Conservation (phyloP, 2,888 invertebrate genomes). For the Quadroppia sp. region DNA sequence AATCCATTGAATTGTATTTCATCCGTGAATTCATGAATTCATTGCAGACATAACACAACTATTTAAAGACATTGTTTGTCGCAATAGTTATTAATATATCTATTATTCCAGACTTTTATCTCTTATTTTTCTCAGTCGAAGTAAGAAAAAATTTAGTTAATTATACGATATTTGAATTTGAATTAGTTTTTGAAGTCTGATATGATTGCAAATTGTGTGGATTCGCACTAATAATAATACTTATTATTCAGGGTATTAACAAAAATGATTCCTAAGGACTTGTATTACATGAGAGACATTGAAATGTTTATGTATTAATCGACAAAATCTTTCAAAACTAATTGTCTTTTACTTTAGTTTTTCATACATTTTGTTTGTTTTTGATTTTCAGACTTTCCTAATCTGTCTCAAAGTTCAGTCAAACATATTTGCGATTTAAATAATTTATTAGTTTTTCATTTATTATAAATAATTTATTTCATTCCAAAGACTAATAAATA, state of each 20-base stretch:
- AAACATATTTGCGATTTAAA: neutral
- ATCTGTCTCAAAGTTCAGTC: neutral
- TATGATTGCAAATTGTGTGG: neutral
- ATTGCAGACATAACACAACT: slow-evolving; percentile 9
- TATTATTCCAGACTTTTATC: neutral
- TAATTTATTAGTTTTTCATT: too few relatives aligned
- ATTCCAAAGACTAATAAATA: too few relatives aligned
- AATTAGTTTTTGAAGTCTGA: neutral
- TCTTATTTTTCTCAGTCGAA: neutral
- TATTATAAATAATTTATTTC: too few relatives aligned
- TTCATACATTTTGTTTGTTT: neutral
- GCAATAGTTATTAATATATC: neutral
- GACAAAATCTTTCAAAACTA: neutral
- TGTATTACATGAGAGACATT: neutral
- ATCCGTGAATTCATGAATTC: slow-evolving; percentile 12
- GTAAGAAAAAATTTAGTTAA: neutral
- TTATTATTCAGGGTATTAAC: neutral
- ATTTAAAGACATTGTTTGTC: neutral
- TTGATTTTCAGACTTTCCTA: too few relatives aligned
- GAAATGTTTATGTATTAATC: neutral
- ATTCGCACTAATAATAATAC: slow-evolving; percentile 12
- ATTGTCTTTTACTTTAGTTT: neutral
- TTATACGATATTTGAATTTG: slow-evolving; percentile 10
- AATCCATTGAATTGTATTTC: neutral
- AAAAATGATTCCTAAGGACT: neutral